A percentile compares a stretch with the other conserved stretches of the same genome.
phyloP scores from a whole-genome alignment of 2,888 invertebrate genomes.

The Macaria notata region DNA sequence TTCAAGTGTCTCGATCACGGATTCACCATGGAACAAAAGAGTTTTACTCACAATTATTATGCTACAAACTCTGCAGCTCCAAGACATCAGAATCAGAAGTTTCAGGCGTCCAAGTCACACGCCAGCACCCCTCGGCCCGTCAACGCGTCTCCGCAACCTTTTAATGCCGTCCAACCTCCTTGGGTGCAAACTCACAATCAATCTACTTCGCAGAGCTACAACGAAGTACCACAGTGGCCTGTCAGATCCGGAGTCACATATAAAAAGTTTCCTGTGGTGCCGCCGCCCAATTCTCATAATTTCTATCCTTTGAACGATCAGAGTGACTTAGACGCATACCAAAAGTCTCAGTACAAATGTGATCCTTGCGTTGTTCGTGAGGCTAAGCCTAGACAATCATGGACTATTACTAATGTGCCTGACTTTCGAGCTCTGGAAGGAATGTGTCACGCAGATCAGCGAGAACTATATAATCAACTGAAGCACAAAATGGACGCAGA shows the following conservation, averaged over 20 bases:
- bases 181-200: conserved; percentile 70
- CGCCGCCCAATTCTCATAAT: conserved; percentile 64
- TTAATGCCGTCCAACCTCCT: conserved; percentile 68
- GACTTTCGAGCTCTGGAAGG: conserved; percentile 70
- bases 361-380: conserved; percentile 69
- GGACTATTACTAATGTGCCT: conserved; percentile 75
- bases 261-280: conserved; percentile 69
- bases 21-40: conserved; percentile 78
- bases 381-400: conserved; percentile 74
- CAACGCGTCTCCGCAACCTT: conserved; percentile 67
- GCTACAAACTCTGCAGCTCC: conserved; percentile 72
- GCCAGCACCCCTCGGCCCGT: conserved; percentile 63
- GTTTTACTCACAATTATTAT: conserved; percentile 77
- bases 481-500: conserved; percentile 77
- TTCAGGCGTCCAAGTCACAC: conserved; percentile 63
- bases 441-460: conserved; percentile 70
- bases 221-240: conserved; percentile 72
- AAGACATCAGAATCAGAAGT: conserved; percentile 72
- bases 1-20: conserved; percentile 83
- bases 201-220: conserved; percentile 57
- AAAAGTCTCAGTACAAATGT: conserved; percentile 68
- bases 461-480: conserved; percentile 69
- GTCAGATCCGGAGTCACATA: conserved; percentile 62
- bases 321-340: conserved; percentile 63
- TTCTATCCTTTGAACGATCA: conserved; percentile 70